Evolutionary conservation across 2,888 invertebrate species (phyloP).

Genomic region (Atrina japonica): DNA sequence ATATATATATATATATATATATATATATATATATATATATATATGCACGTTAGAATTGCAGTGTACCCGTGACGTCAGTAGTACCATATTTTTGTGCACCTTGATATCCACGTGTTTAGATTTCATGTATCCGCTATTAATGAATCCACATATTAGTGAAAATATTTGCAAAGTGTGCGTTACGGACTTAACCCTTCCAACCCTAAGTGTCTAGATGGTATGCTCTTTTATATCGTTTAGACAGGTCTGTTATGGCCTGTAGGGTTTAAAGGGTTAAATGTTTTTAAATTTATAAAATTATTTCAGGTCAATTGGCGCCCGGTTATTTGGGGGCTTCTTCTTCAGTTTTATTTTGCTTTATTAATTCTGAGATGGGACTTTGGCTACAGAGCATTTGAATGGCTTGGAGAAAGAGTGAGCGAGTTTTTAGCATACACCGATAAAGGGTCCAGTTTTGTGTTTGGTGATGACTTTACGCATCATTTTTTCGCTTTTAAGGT

Average conservation of each 20-base stretch:
- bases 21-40: too few relatives aligned
- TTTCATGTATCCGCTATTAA: too few relatives aligned
- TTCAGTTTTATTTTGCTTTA: slow-evolving; percentile 88
- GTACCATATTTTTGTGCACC: not conserved
- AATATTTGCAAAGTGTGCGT: too few relatives aligned
- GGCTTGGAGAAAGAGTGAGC: slow-evolving; percentile 86
- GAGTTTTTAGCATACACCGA: slow-evolving; percentile 90
- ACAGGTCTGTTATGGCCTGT: too few relatives aligned
- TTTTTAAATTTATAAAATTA: too few relatives aligned
- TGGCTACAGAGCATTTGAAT: slow-evolving; percentile 85
- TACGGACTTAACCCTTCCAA: too few relatives aligned
- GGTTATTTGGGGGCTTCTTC: slow-evolving; percentile 88
- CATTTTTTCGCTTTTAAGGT: slow-evolving; percentile 93
- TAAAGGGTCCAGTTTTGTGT: slow-evolving; percentile 92
- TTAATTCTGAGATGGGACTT: slow-evolving; percentile 63
- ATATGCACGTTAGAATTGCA: too few relatives aligned
- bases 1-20: not conserved
- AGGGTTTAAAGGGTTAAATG: too few relatives aligned
- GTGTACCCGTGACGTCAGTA: not conserved
- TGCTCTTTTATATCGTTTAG: too few relatives aligned
- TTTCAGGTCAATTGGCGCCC: slow-evolving; percentile 86
- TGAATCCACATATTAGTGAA: too few relatives aligned
- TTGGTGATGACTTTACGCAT: slow-evolving; percentile 83
- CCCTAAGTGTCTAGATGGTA: too few relatives aligned
- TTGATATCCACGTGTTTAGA: too few relatives aligned